Percentiles rank a stretch among this genome's conserved stretches.
These are phyloP conservation scores for Eremobia ochroleuca DNA, from an alignment of 2,888 invertebrate species.

Conservation along the genomic window DNA sequence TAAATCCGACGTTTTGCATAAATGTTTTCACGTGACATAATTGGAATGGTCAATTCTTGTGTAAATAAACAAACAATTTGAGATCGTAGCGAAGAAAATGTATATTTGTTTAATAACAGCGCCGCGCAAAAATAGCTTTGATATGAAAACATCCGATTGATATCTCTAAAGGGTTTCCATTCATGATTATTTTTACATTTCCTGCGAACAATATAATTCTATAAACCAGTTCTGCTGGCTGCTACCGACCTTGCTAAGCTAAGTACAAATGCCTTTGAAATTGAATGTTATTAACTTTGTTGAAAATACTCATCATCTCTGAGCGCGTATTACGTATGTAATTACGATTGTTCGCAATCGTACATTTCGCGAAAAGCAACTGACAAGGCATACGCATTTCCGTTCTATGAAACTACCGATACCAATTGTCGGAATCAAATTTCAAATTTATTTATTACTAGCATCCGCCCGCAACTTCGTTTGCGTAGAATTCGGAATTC, in stretches of 20 bases:
- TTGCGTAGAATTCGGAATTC: no score
- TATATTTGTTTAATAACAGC: conserved; percentile 57
- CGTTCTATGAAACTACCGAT: background rate
- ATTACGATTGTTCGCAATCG: background rate
- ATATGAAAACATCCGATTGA: conserved; percentile 62
- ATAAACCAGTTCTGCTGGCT: conserved; percentile 40
- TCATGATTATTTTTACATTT: conserved; percentile 55
- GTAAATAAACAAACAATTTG: conserved; percentile 75
- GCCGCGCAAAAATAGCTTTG: conserved; percentile 49
- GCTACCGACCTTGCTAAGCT: conserved; percentile 47
- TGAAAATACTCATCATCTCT: background rate
- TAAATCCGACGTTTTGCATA: conserved; percentile 62
- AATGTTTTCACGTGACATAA: conserved; percentile 72
- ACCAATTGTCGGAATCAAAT: no score
- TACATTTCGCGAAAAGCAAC: background rate
- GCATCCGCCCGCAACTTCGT: no score
- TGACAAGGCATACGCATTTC: background rate
- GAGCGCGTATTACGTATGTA: background rate
- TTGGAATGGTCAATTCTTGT: conserved; percentile 66
- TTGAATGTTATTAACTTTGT: conserved; percentile 5
- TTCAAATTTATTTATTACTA: background rate
- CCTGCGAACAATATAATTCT: conserved; percentile 48
- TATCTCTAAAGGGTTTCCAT: conserved; percentile 60
- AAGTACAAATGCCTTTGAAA: conserved; percentile 13
- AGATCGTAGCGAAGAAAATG: conserved; percentile 28